A percentile compares a stretch with the other conserved stretches of the same genome.
Conservation (phyloP, 2,113 vertebrate species). For the Sigmodon hispidus region DNA sequence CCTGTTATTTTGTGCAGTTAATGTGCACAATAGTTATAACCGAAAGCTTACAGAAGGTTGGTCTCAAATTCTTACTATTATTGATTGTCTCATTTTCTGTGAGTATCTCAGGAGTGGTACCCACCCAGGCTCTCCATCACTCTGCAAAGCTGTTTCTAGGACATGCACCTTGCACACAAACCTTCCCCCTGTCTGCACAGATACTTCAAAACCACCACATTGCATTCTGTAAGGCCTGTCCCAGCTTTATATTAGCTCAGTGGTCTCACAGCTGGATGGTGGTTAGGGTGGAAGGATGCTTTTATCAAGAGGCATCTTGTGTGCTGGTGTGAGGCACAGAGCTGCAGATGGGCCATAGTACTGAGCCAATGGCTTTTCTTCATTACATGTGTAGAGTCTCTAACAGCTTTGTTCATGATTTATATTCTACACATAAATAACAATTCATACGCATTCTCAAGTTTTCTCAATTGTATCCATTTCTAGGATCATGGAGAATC, state of each 20-base stretch:
- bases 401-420: not conserved
- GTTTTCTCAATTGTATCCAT: not conserved
- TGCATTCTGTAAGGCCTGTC: not conserved
- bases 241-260: not conserved
- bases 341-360: not conserved
- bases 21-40: not conserved
- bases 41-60: not conserved
- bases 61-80: not conserved
- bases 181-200: not conserved
- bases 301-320: not conserved
- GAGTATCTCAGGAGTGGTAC: not conserved
- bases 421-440: not conserved
- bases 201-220: not conserved
- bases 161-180: too few species aligned
- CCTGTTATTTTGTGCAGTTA: not conserved
- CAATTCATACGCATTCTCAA: not conserved
- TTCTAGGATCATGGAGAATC: not conserved
- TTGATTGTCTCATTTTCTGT: not conserved
- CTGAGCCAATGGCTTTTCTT: not conserved
- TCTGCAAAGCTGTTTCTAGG: fast-evolving
- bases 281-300: not conserved
- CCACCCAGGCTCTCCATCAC: not conserved
- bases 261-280: not conserved
- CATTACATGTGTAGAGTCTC: not conserved
- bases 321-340: fast-evolving